phyloP scores from a whole-genome alignment of 2,113 vertebrate species.

The Pedetes capensis region DNA sequence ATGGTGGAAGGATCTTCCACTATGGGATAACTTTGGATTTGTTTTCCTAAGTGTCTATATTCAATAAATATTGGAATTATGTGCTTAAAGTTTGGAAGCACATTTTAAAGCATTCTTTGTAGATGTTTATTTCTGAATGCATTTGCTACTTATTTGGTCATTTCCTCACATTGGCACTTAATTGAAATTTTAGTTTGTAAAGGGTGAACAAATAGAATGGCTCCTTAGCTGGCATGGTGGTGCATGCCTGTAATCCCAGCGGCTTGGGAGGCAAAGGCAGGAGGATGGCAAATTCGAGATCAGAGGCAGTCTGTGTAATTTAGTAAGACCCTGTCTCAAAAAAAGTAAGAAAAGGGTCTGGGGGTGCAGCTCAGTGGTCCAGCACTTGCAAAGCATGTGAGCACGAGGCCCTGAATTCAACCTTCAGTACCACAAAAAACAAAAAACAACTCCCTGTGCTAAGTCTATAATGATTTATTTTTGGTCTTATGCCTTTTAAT shows the following conservation, averaged over 20 bases:
- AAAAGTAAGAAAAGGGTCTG: no score
- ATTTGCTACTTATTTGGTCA: neutral
- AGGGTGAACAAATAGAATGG: slow-evolving; percentile 14
- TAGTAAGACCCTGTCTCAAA: no score
- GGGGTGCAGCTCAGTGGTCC: no score
- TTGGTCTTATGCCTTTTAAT: slow-evolving; percentile 18
- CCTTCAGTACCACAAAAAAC: no score
- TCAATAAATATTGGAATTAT: slow-evolving; percentile 26
- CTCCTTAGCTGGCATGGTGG: no score
- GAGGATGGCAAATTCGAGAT: no score
- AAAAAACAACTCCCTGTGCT: no score
- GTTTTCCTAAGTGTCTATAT: slow-evolving; percentile 25
- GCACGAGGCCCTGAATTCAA: no score
- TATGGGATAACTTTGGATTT: slow-evolving; percentile 31
- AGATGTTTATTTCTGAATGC: neutral
- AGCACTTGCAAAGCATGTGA: no score
- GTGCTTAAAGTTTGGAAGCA: neutral
- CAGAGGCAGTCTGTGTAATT: no score
- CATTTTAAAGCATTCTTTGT: slow-evolving; percentile 6
- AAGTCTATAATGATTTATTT: neutral
- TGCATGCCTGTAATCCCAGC: no score
- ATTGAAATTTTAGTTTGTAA: slow-evolving; percentile 38
- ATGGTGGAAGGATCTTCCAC: neutral
- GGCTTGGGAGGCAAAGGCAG: no score
- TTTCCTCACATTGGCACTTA: slow-evolving; percentile 30